phyloP scores from a whole-genome alignment of 2,113 vertebrate species.

The Syrrhaptes paradoxus region DNA sequence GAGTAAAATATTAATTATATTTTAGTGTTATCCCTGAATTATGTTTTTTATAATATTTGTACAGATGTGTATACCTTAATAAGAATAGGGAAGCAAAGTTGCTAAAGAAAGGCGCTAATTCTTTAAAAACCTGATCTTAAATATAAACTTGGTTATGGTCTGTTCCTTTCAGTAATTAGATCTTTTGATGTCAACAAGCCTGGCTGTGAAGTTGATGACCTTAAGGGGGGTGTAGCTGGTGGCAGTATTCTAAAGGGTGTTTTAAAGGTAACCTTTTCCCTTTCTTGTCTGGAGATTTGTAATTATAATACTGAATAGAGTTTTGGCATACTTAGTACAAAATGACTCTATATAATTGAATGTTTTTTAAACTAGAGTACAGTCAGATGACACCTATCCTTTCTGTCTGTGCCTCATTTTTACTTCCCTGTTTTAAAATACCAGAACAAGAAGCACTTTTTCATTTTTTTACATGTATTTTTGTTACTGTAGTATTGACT shows the following conservation, averaged over 20 bases:
- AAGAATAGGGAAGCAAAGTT: not conserved
- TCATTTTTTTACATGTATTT: not conserved
- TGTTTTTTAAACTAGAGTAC: not conserved
- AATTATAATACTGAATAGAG: not conserved
- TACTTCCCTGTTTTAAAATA: not conserved
- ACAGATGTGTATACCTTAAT: not conserved
- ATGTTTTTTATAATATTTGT: not conserved
- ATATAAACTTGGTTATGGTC: not conserved
- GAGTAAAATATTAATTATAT: not conserved
- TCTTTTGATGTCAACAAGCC: constrained; percentile 99
- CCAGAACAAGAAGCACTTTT: not conserved
- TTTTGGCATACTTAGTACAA: not conserved
- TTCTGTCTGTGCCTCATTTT: not conserved
- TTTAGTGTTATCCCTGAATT: not conserved
- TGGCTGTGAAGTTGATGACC: constrained; percentile 97
- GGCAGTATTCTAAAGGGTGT: constrained; percentile 98
- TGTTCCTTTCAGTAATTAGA: constrained; percentile 86
- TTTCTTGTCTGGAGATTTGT: not conserved
- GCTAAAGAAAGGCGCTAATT: not conserved
- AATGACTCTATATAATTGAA: not conserved
- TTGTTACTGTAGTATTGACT: not conserved
- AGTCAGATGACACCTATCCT: not conserved
- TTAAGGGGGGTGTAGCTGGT: constrained; percentile 97
- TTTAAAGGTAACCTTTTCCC: constrained; percentile 84
- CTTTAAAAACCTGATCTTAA: not conserved